Percentiles rank a stretch among this genome's conserved stretches.
These are phyloP conservation scores for Trochalopteron elliotii DNA, from an alignment of 2,113 vertebrate genomes.

Conservation along the genomic window DNA sequence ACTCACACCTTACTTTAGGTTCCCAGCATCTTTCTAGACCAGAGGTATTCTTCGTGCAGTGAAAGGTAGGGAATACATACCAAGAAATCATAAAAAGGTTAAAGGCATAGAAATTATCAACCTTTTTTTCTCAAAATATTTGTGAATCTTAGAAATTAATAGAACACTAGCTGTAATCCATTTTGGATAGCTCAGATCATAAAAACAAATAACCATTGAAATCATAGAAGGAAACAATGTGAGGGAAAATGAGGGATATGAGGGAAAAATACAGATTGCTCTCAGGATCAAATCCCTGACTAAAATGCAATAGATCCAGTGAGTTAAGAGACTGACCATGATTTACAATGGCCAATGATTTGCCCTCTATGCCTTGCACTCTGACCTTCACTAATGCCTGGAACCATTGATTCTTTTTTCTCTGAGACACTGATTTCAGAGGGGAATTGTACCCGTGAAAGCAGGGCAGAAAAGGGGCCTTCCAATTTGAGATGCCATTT, in stretches of 20 bases:
- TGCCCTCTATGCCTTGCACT: constrained; percentile 7
- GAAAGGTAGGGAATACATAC: background rate
- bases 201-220: background rate
- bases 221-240: background rate
- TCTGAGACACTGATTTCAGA: background rate
- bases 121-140: background rate
- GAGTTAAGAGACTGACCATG: background rate
- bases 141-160: background rate
- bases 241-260: background rate
- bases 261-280: background rate
- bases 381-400: constrained; percentile 17
- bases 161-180: background rate
- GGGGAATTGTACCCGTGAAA: background rate
- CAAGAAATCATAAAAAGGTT: background rate
- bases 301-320: background rate
- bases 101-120: background rate
- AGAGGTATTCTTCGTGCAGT: background rate
- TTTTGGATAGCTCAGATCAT: fast-evolving
- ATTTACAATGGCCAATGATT: constrained; percentile 21
- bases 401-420: constrained; percentile 26
- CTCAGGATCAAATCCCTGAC: background rate
- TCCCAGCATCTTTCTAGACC: background rate
- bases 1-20: background rate
- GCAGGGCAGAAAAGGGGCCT: background rate
- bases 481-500: constrained; percentile 19